phyloP scores from a whole-genome alignment of 2,797 vertebrate genomes.

The Sebastes cheni region DNA sequence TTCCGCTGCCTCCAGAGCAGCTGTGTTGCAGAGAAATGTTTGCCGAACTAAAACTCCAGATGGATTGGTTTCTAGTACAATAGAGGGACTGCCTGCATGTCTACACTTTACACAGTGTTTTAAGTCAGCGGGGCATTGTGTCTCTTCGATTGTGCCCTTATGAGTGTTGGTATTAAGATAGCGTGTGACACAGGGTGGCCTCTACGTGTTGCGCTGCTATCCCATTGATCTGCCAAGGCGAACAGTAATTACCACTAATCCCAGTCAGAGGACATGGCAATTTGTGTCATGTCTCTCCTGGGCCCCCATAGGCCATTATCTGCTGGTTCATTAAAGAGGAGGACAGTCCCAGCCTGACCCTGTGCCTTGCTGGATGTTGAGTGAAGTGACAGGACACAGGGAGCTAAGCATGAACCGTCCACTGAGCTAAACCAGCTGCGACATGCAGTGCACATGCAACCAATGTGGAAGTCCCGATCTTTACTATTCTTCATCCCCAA shows the following conservation, averaged over 20 bases:
- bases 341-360: conserved; percentile 55
- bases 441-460: conserved; percentile 26
- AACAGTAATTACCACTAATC: conserved; percentile 80
- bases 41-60: background rate
- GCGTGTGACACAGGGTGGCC: conserved; percentile 68
- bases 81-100: background rate
- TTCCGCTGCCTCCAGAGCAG: background rate
- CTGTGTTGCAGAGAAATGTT: background rate
- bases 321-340: conserved; percentile 72
- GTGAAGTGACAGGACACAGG: conserved; percentile 51
- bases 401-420: conserved; percentile 37
- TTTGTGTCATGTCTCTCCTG: conserved; percentile 72
- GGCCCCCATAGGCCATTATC: conserved; percentile 69
- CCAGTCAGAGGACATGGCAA: conserved; percentile 75
- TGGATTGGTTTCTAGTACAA: background rate
- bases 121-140: background rate
- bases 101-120: background rate
- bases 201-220: conserved; percentile 57
- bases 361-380: conserved; percentile 26
- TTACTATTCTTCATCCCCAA: background rate
- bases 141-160: background rate
- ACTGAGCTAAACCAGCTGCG: conserved; percentile 52
- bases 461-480: conserved; percentile 3
- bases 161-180: conserved; percentile 42
- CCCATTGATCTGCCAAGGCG: conserved; percentile 71